These are phyloP conservation scores for Drosophila dunni DNA, from an alignment of 1,140 invertebrate genomes.

Conservation along the genomic window DNA sequence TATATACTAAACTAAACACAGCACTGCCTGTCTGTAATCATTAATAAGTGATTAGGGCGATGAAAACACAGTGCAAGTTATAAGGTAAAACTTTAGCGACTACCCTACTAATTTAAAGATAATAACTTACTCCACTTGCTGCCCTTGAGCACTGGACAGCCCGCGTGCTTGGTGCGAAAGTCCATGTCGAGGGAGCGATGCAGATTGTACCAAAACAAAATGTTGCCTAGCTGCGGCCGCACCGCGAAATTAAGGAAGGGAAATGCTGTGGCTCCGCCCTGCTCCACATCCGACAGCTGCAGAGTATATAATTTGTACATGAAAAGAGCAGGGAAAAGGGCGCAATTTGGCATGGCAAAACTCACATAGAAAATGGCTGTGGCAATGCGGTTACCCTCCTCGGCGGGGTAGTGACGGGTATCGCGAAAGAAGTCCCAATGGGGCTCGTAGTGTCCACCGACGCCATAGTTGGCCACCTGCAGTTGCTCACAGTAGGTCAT, in stretches of 20 bases:
- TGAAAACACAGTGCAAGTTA: neutral
- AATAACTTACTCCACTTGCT: slow-evolving; percentile 94
- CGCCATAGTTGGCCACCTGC: slow-evolving; percentile 89
- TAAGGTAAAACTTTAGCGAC: neutral
- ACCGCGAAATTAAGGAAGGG: slow-evolving; percentile 93
- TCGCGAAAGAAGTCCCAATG: slow-evolving; percentile 87
- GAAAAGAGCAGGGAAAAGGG: neutral
- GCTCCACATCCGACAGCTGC: slow-evolving; percentile 96
- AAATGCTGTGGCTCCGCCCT: slow-evolving; percentile 98
- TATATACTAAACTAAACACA: too few relatives aligned
- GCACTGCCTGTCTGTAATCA: too few relatives aligned
- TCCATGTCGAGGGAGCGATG: slow-evolving; percentile 96
- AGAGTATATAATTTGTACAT: neutral
- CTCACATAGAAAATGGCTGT: slow-evolving; percentile 83
- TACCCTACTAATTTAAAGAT: neutral
- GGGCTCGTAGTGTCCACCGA: slow-evolving; percentile 90
- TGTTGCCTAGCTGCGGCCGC: slow-evolving; percentile 94
- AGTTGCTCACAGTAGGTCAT: slow-evolving; percentile 91
- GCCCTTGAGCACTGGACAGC: slow-evolving; percentile 98
- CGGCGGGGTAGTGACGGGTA: slow-evolving; percentile 87
- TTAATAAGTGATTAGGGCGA: too few relatives aligned
- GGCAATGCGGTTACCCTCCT: slow-evolving; percentile 86
- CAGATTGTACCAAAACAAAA: slow-evolving; percentile 98
- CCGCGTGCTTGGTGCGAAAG: slow-evolving; percentile 96
- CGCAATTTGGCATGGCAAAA: slow-evolving; percentile 75